These are phyloP conservation scores for Drosophila orena DNA, from an alignment of 1,140 invertebrate genomes.

Conservation along the genomic window DNA sequence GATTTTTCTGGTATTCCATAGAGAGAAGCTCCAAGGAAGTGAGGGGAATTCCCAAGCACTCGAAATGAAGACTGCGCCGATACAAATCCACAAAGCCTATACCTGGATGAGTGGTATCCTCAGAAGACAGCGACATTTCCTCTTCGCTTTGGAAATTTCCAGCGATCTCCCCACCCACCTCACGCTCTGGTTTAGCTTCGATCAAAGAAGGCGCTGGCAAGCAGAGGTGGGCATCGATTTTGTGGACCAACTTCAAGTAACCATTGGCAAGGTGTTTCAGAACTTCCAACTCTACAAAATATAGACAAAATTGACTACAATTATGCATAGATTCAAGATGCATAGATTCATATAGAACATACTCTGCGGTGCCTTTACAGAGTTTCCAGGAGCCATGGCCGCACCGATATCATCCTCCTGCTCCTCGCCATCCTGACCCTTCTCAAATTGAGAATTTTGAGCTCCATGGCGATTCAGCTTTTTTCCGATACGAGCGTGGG, in stretches of 20 bases:
- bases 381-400: neutral
- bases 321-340: neutral
- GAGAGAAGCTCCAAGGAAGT: slow-evolving; percentile 27
- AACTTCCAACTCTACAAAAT: neutral
- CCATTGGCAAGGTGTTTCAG: slow-evolving; percentile 1
- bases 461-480: neutral
- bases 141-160: neutral
- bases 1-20: neutral
- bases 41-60: slow-evolving; percentile 28
- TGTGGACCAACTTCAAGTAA: neutral
- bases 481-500: neutral
- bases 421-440: neutral
- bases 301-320: neutral
- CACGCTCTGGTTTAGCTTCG: neutral
- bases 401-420: neutral
- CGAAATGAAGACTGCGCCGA: slow-evolving; percentile 22
- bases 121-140: neutral
- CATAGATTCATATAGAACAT: neutral
- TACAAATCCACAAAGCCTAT: slow-evolving; percentile 39
- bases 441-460: too few relatives aligned
- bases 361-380: neutral
- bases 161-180: neutral
- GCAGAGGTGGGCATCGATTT: neutral
- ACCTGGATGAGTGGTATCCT: neutral
- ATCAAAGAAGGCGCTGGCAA: neutral